phyloP scores from a whole-genome alignment of 2,888 invertebrate species.

The Polymixis flavicincta region DNA sequence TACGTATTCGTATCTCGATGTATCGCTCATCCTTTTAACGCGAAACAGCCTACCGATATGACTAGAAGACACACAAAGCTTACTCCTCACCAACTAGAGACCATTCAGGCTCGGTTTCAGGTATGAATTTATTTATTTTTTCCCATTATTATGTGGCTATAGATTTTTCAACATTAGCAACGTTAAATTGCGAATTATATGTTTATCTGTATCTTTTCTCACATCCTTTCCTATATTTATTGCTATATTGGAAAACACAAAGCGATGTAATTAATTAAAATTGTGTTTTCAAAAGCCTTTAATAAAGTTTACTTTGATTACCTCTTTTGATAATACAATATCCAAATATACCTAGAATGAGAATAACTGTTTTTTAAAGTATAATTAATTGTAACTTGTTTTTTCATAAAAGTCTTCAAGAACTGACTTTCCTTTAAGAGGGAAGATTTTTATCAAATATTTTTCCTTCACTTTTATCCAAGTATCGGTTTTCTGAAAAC shows the following conservation, averaged over 20 bases:
- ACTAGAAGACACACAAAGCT: constrained; percentile 98
- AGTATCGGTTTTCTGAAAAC: constrained; percentile 10
- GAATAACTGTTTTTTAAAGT: neutral
- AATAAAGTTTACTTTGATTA: neutral
- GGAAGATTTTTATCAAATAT: neutral
- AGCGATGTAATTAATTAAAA: neutral
- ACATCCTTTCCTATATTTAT: neutral
- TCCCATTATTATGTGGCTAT: neutral
- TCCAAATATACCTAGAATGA: neutral
- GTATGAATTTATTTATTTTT: constrained; percentile 82
- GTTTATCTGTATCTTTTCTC: neutral
- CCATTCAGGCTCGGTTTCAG: constrained; percentile 98
- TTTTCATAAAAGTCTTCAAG: neutral
- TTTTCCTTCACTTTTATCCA: neutral
- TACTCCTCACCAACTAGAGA: constrained; percentile 98
- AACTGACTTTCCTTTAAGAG: neutral
- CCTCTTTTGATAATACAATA: neutral
- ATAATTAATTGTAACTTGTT: neutral
- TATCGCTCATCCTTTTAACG: constrained; percentile 99
- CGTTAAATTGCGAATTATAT: no score
- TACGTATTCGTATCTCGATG: constrained; percentile 99
- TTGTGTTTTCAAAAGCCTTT: neutral
- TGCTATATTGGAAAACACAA: neutral
- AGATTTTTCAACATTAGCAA: neutral
- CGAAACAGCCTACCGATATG: constrained; percentile 99